Evolutionary conservation across 1,140 invertebrate species (phyloP).

Genomic region (Orussus abietinus): DNA sequence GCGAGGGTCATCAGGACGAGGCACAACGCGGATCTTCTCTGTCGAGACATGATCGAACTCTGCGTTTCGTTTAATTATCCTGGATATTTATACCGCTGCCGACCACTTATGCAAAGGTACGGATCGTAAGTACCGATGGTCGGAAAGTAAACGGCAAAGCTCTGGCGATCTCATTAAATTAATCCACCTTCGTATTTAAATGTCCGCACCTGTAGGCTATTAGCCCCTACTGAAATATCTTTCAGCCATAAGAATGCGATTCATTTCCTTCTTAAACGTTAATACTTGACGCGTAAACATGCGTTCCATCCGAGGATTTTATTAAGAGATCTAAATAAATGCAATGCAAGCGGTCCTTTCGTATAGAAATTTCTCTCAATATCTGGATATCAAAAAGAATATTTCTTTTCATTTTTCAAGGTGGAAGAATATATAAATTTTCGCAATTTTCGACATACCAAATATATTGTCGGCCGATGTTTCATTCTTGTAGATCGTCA

Average conservation of each 20-base stretch:
- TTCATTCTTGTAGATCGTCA: too few species aligned
- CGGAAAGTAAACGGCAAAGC: slow-evolving; percentile 13
- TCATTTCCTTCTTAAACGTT: slow-evolving; percentile 14
- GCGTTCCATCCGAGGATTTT: too few species aligned
- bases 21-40: slow-evolving; percentile 12
- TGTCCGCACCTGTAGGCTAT: slow-evolving; percentile 38
- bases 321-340: too few species aligned
- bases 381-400: too few species aligned
- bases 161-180: slow-evolving; percentile 34
- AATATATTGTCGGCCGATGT: too few species aligned
- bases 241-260: slow-evolving; percentile 17
- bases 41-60: slow-evolving; percentile 27
- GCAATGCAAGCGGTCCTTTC: too few species aligned
- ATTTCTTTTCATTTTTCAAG: too few species aligned
- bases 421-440: too few species aligned
- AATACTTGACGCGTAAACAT: too few species aligned
- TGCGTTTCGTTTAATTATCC: slow-evolving; percentile 2
- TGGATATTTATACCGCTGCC: slow-evolving; percentile 27
- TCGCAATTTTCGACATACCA: too few species aligned
- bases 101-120: slow-evolving; percentile 31
- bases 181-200: slow-evolving; percentile 28
- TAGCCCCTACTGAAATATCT: slow-evolving; percentile 20
- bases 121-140: slow-evolving; percentile 20
- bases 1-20: slow-evolving; percentile 21
- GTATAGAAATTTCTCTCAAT: too few species aligned